These are phyloP conservation scores for Anser brachyrhynchus DNA, from an alignment of 2,113 vertebrate species.

Conservation along the genomic window DNA sequence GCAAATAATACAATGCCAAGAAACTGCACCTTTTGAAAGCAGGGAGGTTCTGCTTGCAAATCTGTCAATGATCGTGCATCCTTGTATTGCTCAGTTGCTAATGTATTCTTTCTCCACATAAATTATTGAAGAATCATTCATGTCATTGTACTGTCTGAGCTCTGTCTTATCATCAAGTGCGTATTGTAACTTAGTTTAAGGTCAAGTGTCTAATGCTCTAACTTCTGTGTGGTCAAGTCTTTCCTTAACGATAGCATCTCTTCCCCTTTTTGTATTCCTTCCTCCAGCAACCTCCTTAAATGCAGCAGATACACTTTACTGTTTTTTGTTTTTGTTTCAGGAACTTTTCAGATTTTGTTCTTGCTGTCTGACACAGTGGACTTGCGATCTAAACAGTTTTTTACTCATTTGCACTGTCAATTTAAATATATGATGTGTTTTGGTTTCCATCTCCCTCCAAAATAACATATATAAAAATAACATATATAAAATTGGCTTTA, in stretches of 20 bases:
- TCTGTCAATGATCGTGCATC: neutral
- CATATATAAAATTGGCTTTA: neutral
- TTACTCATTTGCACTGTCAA: neutral
- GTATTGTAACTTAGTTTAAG: neutral
- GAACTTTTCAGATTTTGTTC: neutral
- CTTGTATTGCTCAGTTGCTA: neutral
- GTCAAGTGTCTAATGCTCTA: neutral
- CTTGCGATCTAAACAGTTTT: neutral
- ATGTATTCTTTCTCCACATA: neutral
- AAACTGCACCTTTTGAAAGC: neutral
- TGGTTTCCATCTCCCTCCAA: neutral
- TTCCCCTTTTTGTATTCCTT: neutral
- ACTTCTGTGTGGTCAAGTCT: neutral
- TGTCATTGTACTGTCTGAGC: neutral
- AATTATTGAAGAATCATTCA: neutral
- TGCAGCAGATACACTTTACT: neutral
- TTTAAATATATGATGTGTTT: neutral
- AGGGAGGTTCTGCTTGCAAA: neutral
- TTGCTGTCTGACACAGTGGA: neutral
- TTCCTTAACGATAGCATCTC: neutral
- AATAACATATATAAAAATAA: neutral
- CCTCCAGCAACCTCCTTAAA: neutral
- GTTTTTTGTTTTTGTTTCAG: neutral
- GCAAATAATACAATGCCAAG: constrained; percentile 2
- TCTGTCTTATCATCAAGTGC: neutral